These are phyloP conservation scores for Hedychridium roseum DNA, from an alignment of 2,888 invertebrate species.

Conservation along the genomic window DNA sequence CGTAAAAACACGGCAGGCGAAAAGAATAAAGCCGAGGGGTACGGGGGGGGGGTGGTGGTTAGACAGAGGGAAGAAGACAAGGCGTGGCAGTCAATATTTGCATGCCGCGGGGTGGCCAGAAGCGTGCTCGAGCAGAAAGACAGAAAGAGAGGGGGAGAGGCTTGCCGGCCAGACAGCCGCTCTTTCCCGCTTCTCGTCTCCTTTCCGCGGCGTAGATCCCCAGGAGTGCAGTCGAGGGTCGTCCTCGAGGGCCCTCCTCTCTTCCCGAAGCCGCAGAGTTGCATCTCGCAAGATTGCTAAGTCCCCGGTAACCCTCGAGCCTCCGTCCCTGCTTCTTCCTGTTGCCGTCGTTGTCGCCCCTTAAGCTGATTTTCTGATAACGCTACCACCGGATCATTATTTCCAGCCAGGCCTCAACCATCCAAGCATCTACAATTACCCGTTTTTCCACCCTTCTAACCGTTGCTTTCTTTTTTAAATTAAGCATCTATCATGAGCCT, in stretches of 20 bases:
- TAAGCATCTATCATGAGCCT: no score
- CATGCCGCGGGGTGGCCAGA: conserved; percentile 53
- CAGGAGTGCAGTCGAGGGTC: conserved; percentile 44
- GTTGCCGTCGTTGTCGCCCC: conserved; percentile 13
- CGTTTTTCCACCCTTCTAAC: no score
- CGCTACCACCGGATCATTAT: conserved; percentile 49
- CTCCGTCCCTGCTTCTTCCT: conserved; percentile 14
- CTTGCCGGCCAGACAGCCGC: conserved; percentile 35
- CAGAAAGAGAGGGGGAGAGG: no score
- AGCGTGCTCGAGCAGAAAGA: conserved; percentile 54
- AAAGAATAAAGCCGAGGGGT: no score
- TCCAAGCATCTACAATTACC: no score
- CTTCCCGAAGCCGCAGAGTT: conserved; percentile 40
- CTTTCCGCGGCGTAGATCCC: conserved; percentile 8
- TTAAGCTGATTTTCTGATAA: conserved; percentile 51
- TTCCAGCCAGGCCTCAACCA: no score
- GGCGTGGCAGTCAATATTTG: conserved; percentile 58
- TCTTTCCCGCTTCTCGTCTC: conserved; percentile 29
- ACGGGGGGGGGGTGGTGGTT: neutral
- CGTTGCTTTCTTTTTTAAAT: no score
- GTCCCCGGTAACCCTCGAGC: conserved; percentile 14
- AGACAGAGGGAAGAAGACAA: conserved; percentile 2
- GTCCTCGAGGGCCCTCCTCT: conserved; percentile 42
- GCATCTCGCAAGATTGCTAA: conserved; percentile 42
- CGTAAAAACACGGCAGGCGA: no score